Evolutionary conservation across 2,888 invertebrate genomes (phyloP), one percentile per base, ranked within the genome.

Genomic region (Ectropis crepuscularia): DNA sequence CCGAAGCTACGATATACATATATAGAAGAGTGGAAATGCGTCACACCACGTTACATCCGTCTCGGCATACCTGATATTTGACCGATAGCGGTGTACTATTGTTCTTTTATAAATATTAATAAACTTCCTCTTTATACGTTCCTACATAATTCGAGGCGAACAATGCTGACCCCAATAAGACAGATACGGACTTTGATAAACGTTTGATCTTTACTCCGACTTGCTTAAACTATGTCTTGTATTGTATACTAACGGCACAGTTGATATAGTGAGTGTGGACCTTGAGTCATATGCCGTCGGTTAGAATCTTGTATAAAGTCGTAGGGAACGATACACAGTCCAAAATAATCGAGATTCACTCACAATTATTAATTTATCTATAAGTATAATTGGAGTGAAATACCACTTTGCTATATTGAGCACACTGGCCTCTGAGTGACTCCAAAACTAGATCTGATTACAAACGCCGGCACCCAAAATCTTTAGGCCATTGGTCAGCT

Each of bases 101-200:
- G 50, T 39, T 38, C 39, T 39, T 37, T 50, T 9, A 39, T 9
- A 50, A 39, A 12, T 37, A n/a, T n/a, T 7, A 5, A 8, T 28
- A 28, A 5, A 8, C 8, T 36, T n/a, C n/a, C 12, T 39, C 38
- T 12, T 2, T 12, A 11, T 39, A 8, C 38, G 39, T 51, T 51
- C 39, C 10, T 51, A 7, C 16, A 41, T 42, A 42, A 42, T 51
- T 42, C 41, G 36, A 37, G 10, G 16, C 38, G 28, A 43, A 61
- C 49, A 53, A 60, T 42, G 42, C 5, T 37, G 47, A 50, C 50
- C 43, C 46, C 9, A 50, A 61, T 39, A 45, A 10, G 16, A 38
- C 28, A 47, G 10, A 38, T 11, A 11, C 28, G 9, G 28, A 46
- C 7, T 41, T 41, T 41, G 10, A 4, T 8, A 11, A 45, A 45